Evolutionary conservation across 2,888 invertebrate genomes (phyloP), one percentile per base, ranked within the genome.

Genomic region (Electrophaes corylata): DNA sequence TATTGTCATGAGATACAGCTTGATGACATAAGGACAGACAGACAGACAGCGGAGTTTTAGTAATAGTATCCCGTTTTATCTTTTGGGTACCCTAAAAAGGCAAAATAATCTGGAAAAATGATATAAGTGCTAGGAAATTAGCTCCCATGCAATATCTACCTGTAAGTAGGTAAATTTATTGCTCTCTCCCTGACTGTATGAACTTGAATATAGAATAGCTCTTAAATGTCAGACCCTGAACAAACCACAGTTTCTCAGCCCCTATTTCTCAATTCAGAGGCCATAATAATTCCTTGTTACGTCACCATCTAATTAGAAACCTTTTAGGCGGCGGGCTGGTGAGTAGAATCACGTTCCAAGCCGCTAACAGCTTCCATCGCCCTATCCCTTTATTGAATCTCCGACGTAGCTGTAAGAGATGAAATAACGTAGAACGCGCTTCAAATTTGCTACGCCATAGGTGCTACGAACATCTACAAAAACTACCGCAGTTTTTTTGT

Each of bases 251-350:
- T 45, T 37, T 40, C 33, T 41, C 37, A 48, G 14, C 4, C 18
- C 12, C 31, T 26, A 52, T 46, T 18, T 50, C 41, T 47, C 31
- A 35, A 52, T 45, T 46, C 50, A 16, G 44, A 33, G 19, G 16
- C 40, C 35, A 46, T 33, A 51, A 55, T 60, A 51, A 55, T 47
- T 56, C 31, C 37, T 43, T 16, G 54, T 59, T 55, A 59, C 50
- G 54, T 55, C 58, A 49, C 53, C 50, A 51, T 64, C 52, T 67
- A 63, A 65, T 67, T 67, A 65, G 64, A 64, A 67, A 64, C 61
- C 64, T 57, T 64, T 67, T 62, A 60, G 55, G 35, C n/a, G 49
- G 33, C 19, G 41, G 48, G 49, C 48, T 41, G 40, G 53, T 48
- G 43, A 58, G 54, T 57, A 43, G 62, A 65, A 63, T 64, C 65